A percentile compares a stretch with the other conserved stretches of the same genome.
Conservation (phyloP, 64 coral and sea anemone species). For the Dendronephthya gigantea region DNA sequence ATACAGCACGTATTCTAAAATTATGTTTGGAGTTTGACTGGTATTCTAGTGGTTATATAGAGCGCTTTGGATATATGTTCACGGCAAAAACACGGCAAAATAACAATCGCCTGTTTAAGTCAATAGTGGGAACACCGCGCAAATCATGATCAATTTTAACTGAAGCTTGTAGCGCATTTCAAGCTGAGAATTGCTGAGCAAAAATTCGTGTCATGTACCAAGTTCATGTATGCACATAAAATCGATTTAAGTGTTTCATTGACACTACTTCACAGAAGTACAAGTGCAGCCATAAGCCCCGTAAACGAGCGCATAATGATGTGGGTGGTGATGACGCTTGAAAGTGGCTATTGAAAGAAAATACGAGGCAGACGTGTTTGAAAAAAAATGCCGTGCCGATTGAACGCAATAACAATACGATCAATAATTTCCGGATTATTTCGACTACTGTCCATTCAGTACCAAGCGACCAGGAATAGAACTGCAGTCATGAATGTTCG, state of each 20-base stretch:
- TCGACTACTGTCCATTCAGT: background rate
- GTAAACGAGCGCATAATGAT: conserved; percentile 4
- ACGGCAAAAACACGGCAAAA: too few species aligned
- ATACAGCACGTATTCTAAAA: too few species aligned
- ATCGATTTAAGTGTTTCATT: background rate
- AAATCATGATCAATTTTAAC: too few species aligned
- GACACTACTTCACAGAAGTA: background rate
- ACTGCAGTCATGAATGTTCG: background rate
- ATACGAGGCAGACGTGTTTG: background rate
- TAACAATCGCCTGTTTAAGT: too few species aligned
- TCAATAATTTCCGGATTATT: conserved; percentile 7
- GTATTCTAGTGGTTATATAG: too few species aligned
- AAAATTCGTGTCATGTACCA: too few species aligned
- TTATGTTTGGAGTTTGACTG: too few species aligned
- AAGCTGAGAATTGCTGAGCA: too few species aligned
- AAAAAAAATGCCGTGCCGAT: conserved; percentile 9
- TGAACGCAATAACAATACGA: background rate
- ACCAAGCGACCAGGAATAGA: background rate
- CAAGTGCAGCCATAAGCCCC: background rate
- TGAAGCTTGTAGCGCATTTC: too few species aligned
- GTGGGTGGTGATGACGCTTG: conserved; percentile 2
- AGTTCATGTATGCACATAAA: background rate
- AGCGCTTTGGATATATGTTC: too few species aligned
- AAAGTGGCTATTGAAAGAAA: background rate
- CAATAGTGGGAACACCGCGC: too few species aligned